phyloP scores from a whole-genome alignment of 1,140 invertebrate species.

The Trichogramma pretiosum region DNA sequence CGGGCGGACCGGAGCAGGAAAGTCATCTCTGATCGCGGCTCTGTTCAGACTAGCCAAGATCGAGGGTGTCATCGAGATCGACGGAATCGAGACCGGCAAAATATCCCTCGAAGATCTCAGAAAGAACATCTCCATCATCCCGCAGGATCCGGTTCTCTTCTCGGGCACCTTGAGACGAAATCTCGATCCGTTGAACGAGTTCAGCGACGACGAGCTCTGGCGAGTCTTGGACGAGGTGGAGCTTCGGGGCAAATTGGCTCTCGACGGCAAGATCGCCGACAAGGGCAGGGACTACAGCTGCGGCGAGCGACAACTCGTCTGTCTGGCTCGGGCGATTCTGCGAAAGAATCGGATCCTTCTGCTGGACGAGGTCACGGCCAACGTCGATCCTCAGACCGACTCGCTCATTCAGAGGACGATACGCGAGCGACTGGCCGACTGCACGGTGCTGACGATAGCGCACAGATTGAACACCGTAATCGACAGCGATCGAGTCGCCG shows the following conservation, averaged over 20 bases:
- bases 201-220: constrained; percentile 57
- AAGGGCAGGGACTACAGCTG: constrained; percentile 59
- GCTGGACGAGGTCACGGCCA: constrained; percentile 70
- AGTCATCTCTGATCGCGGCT: constrained; percentile 76
- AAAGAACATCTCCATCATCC: constrained; percentile 51
- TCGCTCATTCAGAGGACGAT: constrained; percentile 44
- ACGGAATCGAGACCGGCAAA: constrained; percentile 51
- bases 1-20: constrained; percentile 83
- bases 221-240: constrained; percentile 53
- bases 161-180: constrained; percentile 52
- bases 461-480: constrained; percentile 52
- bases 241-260: constrained; percentile 26
- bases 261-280: constrained; percentile 49
- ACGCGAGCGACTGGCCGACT: constrained; percentile 39
- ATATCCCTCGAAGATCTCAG: constrained; percentile 56
- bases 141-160: constrained; percentile 61
- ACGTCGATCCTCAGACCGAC: constrained; percentile 57
- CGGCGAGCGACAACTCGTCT: constrained; percentile 62
- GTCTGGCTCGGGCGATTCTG: constrained; percentile 58
- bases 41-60: constrained; percentile 64
- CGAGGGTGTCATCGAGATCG: constrained; percentile 55
- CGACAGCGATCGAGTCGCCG: constrained; percentile 53
- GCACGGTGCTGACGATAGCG: constrained; percentile 58
- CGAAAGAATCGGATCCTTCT: constrained; percentile 58
- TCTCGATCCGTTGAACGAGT: constrained; percentile 53